Conservation (phyloP, 1,140 invertebrate species). For the Caenorhabditis briggsae region DNA sequence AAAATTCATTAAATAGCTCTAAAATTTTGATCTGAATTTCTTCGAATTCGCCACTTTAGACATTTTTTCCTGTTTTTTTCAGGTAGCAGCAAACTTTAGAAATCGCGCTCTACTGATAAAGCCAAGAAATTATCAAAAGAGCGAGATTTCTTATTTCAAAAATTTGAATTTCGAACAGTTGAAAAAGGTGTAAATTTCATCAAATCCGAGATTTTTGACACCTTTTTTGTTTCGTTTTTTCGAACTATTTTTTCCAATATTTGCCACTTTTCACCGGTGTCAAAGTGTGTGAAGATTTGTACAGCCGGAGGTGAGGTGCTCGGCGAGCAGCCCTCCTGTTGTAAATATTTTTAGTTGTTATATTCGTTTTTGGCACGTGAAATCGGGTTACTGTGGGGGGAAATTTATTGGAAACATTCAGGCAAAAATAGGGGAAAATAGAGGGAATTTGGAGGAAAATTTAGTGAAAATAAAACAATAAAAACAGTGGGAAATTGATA, state of each 20-base stretch:
- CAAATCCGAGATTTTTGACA: neutral
- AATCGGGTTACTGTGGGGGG: too few species aligned
- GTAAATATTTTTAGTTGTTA: constrained; percentile 34
- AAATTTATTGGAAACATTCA: too few species aligned
- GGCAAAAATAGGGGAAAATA: neutral
- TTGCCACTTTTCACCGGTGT: neutral
- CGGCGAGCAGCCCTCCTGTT: neutral
- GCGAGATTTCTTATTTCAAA: neutral
- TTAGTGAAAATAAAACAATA: neutral
- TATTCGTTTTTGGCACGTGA: neutral
- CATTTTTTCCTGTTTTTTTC: too few species aligned
- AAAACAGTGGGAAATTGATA: constrained; percentile 14
- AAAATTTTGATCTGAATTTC: too few species aligned
- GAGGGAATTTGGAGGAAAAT: neutral
- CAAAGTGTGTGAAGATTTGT: constrained; percentile 44
- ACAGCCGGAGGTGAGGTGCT: constrained; percentile 13
- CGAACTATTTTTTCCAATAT: too few species aligned
- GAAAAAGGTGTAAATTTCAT: neutral
- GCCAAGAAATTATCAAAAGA: too few species aligned
- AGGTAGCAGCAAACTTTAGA: neutral
- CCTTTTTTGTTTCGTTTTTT: constrained; percentile 49
- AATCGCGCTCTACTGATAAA: neutral
- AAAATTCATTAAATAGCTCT: neutral
- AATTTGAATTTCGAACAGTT: neutral
- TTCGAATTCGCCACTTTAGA: too few species aligned